These are phyloP conservation scores for Tauraco erythrolophus DNA, from an alignment of 2,113 vertebrate genomes.

Conservation along the genomic window DNA sequence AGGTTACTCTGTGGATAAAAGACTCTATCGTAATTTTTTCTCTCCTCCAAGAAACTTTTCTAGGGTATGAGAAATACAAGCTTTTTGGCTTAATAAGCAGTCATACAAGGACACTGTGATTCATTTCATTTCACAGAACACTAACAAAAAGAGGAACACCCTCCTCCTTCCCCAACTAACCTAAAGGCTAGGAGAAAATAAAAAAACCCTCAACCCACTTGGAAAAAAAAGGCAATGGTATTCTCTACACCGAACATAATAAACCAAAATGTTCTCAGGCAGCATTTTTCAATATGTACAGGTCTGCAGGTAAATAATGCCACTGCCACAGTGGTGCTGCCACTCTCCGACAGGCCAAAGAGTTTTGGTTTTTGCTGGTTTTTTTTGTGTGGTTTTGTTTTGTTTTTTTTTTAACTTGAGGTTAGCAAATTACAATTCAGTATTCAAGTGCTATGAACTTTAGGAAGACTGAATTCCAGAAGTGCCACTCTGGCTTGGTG, in stretches of 20 bases:
- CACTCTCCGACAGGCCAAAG: neutral
- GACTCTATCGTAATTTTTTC: rapidly evolving
- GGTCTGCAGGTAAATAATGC: neutral
- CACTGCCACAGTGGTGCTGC: neutral
- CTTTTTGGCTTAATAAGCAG: neutral
- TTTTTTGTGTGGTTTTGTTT: too few species aligned
- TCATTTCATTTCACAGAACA: neutral
- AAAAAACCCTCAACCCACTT: neutral
- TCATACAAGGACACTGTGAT: neutral
- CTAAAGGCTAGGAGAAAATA: neutral
- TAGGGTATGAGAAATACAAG: neutral
- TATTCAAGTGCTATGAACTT: neutral
- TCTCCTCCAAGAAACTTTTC: neutral
- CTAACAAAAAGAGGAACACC: neutral
- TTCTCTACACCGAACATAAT: neutral
- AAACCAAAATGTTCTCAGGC: neutral
- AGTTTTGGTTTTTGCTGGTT: too few species aligned
- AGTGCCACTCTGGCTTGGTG: neutral
- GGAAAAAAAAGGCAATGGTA: neutral
- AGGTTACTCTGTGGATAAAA: neutral
- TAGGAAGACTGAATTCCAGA: neutral
- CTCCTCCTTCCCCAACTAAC: rapidly evolving
- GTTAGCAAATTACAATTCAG: neutral
- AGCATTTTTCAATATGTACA: neutral
- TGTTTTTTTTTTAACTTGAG: too few species aligned